A percentile compares a stretch with the other conserved stretches of the same genome.
Evolutionary conservation across 1,140 invertebrate species (phyloP).

Genomic region (Alviniconcha marisindica): DNA sequence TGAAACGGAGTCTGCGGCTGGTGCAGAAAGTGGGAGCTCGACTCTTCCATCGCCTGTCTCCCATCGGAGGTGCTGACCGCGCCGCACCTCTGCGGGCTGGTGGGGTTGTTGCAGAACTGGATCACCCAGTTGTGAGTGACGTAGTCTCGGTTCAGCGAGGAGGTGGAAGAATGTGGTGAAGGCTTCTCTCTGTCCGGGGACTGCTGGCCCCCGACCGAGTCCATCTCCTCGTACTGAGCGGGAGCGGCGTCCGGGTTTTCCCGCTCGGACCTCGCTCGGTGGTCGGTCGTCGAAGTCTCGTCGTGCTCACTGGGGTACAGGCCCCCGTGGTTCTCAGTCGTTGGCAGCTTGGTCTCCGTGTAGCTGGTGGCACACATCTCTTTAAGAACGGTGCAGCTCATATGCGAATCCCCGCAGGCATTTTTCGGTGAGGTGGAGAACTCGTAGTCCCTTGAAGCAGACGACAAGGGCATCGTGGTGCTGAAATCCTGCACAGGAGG

Average conservation of each 20-base stretch:
- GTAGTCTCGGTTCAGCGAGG: background rate
- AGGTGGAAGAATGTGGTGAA: background rate
- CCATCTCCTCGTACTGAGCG: background rate
- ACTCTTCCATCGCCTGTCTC: background rate
- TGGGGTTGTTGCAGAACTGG: conserved; percentile 21
- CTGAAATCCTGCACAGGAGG: too few relatives aligned
- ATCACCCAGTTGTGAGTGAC: background rate
- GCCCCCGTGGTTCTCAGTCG: background rate
- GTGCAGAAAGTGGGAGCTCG: background rate
- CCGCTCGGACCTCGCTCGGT: background rate
- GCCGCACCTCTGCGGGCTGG: background rate
- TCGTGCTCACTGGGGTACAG: background rate
- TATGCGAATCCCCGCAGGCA: too few relatives aligned
- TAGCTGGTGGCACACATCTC: background rate
- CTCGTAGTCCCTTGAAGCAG: too few relatives aligned
- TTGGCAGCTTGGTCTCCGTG: background rate
- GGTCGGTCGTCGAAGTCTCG: too few relatives aligned
- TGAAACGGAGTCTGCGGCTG: background rate
- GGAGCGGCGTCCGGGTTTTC: background rate
- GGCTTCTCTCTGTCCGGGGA: background rate
- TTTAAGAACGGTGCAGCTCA: too few relatives aligned
- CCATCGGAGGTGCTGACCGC: background rate
- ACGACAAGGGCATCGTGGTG: too few relatives aligned
- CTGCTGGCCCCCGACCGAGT: background rate
- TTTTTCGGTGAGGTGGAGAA: too few relatives aligned